A percentile compares a stretch with the other conserved stretches of the same genome.
phyloP scores from a whole-genome alignment of 2,888 invertebrate species.

The Eueremaeus valkanovi region DNA sequence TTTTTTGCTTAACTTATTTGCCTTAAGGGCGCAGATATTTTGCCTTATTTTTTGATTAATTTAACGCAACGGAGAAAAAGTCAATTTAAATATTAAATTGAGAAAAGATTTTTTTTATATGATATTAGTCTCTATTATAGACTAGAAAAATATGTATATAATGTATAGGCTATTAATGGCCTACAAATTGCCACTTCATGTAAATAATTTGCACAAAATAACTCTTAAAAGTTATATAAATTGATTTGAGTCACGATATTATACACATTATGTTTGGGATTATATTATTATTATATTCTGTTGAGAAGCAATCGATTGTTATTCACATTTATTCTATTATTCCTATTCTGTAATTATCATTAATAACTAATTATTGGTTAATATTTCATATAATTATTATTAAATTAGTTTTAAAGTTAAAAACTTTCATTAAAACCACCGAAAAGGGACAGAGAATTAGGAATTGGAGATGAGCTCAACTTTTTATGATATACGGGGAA shows the following conservation, averaged over 20 bases:
- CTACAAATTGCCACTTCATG: slow-evolving; percentile 32
- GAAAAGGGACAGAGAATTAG: too few relatives aligned
- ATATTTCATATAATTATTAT: too few relatives aligned
- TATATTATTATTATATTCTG: background rate
- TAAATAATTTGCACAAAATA: slow-evolving; percentile 20
- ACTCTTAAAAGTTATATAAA: slow-evolving; percentile 13
- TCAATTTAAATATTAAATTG: slow-evolving; percentile 17
- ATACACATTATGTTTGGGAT: too few relatives aligned
- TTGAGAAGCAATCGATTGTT: too few relatives aligned
- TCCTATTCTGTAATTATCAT: background rate
- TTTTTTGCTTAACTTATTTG: too few relatives aligned
- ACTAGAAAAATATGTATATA: background rate
- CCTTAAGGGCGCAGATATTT: background rate
- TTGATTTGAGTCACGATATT: slow-evolving; percentile 31
- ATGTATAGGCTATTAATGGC: slow-evolving; percentile 5
- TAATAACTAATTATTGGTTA: background rate
- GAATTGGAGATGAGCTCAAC: too few relatives aligned
- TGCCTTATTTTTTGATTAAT: background rate
- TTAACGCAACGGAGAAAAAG: background rate
- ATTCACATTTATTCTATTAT: background rate
- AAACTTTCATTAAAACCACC: too few relatives aligned
- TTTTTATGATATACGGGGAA: too few relatives aligned
- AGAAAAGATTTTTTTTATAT: background rate
- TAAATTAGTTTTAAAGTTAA: too few relatives aligned
- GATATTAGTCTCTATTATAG: background rate